phyloP scores from a whole-genome alignment of 2,888 invertebrate genomes.

The Diploptera punctata region DNA sequence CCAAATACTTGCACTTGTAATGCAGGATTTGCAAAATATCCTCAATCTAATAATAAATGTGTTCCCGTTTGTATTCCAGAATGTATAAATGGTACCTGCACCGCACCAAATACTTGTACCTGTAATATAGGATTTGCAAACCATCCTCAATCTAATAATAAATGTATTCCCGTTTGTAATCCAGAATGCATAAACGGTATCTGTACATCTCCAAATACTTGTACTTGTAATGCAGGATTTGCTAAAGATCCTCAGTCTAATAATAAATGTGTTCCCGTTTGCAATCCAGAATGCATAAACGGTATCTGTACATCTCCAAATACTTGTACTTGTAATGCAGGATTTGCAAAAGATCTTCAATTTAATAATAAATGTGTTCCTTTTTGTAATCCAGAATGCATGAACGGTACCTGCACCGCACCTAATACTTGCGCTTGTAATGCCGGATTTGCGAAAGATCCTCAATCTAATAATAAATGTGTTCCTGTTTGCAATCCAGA shows the following conservation, averaged over 20 bases:
- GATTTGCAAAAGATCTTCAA: slow-evolving; percentile 66
- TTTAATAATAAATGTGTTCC: no score
- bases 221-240: slow-evolving; percentile 54
- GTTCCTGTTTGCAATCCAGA: no score
- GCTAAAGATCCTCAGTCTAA: slow-evolving; percentile 59
- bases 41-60: slow-evolving; percentile 39
- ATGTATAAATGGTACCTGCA: slow-evolving; percentile 55
- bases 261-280: slow-evolving; percentile 70
- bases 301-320: slow-evolving; percentile 76
- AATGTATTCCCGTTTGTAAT: slow-evolving; percentile 55
- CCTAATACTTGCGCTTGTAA: no score
- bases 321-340: slow-evolving; percentile 74
- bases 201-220: slow-evolving; percentile 32
- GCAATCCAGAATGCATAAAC: no score
- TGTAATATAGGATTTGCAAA: slow-evolving; percentile 56
- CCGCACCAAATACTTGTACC: slow-evolving; percentile 54
- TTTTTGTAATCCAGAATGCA: no score
- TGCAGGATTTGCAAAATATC: slow-evolving; percentile 55
- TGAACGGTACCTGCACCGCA: no score
- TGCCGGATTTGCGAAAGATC: no score
- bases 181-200: slow-evolving; percentile 51
- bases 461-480: no score
- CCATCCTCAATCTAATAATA: slow-evolving; percentile 45
- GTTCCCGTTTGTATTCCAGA: slow-evolving; percentile 38
- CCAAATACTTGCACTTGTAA: slow-evolving; percentile 64